phyloP scores from a whole-genome alignment of 2,113 vertebrate species.

The Gymnogyps californianus region DNA sequence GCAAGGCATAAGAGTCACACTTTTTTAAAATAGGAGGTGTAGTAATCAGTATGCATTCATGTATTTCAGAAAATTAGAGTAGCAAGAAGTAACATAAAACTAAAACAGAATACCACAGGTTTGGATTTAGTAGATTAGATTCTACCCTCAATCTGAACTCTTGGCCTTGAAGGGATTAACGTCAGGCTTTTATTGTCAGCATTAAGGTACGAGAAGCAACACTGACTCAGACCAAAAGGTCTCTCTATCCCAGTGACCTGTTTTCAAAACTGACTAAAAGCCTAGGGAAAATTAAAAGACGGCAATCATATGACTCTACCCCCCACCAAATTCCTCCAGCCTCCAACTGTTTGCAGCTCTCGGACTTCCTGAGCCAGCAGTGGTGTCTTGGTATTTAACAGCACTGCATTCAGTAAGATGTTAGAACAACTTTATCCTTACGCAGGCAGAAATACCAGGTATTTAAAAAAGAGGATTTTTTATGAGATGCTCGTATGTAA shows the following conservation, averaged over 20 bases:
- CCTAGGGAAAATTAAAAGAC: background rate
- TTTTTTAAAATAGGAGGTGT: background rate
- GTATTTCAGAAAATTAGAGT: background rate
- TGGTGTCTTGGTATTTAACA: rapidly evolving
- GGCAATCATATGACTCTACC: background rate
- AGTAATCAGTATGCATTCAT: background rate
- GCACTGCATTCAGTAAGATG: background rate
- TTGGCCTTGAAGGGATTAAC: background rate
- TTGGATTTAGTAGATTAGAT: background rate
- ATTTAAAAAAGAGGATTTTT: background rate
- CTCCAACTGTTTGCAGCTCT: background rate
- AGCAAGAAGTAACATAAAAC: background rate
- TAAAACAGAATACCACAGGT: background rate
- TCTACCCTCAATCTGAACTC: constrained; percentile 16
- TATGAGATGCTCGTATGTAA: background rate
- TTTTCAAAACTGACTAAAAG: background rate
- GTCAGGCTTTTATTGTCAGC: constrained; percentile 22
- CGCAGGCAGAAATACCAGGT: background rate
- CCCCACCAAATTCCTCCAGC: background rate
- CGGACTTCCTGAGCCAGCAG: background rate
- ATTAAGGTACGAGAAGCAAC: background rate
- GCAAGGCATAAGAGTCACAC: background rate
- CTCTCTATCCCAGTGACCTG: background rate
- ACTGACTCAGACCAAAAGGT: background rate
- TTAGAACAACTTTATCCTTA: background rate